Conservation (phyloP, 2,113 vertebrate genomes). For the Rhinolophus sinicus region DNA sequence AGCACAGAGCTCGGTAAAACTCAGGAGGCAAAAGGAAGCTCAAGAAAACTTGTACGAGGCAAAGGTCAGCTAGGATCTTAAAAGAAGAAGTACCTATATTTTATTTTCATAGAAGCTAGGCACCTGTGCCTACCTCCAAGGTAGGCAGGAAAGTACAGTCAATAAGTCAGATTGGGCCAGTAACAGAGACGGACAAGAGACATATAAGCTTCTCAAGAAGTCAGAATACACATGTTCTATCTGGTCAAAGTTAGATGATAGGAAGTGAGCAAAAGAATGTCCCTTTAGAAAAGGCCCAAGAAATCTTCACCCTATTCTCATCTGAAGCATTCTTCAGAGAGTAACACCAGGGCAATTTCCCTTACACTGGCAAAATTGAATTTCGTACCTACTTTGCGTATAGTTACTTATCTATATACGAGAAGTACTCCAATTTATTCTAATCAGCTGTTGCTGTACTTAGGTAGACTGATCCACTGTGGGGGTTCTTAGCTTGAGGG, state of each 20-base stretch:
- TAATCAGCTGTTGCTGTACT: background rate
- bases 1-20: background rate
- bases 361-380: background rate
- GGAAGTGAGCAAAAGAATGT: background rate
- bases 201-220: background rate
- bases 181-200: background rate
- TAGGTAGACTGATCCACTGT: background rate
- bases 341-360: background rate
- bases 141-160: background rate
- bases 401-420: background rate
- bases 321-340: background rate
- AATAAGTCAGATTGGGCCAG: background rate
- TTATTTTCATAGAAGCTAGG: background rate
- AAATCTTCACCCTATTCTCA: background rate
- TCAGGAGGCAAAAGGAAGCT: background rate
- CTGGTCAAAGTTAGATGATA: constrained; percentile 1
- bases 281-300: background rate
- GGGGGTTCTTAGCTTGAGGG: background rate
- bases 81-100: background rate
- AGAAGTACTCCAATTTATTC: background rate
- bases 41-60: background rate
- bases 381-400: background rate
- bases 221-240: background rate
- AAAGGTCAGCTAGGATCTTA: background rate
- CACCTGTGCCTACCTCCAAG: background rate